Conservation (phyloP, 2,888 invertebrate species). For the Pristionchus fissidentatus region DNA sequence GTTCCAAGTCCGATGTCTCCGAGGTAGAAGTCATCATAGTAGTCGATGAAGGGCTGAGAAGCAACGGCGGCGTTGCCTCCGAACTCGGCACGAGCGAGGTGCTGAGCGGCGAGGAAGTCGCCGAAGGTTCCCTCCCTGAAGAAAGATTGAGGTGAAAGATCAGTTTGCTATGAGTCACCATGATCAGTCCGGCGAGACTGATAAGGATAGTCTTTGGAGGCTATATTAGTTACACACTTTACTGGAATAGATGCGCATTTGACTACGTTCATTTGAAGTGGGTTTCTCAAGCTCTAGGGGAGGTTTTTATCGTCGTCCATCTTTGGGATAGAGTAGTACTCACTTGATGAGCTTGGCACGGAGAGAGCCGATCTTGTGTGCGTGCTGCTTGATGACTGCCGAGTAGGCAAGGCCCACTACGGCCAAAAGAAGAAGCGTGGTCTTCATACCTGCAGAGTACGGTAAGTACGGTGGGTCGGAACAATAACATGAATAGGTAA, state of each 20-base stretch:
- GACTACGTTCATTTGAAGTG: neutral
- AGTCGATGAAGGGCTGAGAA: slow-evolving; percentile 68
- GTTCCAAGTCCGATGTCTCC: slow-evolving; percentile 72
- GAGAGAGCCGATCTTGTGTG: slow-evolving; percentile 56
- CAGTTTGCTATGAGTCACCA: neutral
- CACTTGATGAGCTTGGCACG: slow-evolving; percentile 58
- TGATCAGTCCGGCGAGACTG: no score
- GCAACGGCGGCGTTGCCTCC: slow-evolving; percentile 53
- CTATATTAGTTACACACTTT: no score
- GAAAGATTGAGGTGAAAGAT: neutral
- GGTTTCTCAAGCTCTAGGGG: no score
- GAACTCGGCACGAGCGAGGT: slow-evolving; percentile 51
- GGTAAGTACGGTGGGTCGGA: neutral
- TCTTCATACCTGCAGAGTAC: slow-evolving; percentile 33
- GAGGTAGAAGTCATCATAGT: slow-evolving; percentile 72
- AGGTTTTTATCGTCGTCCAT: no score
- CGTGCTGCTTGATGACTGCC: slow-evolving; percentile 55
- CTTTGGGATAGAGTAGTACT: no score
- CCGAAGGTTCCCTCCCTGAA: slow-evolving; percentile 50
- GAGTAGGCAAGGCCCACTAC: slow-evolving; percentile 60
- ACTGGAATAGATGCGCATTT: no score
- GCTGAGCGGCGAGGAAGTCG: slow-evolving; percentile 51
- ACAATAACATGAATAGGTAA: slow-evolving; percentile 56
- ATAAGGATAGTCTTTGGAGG: no score
- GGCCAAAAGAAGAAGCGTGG: slow-evolving; percentile 57